Percentiles rank a stretch among this genome's conserved stretches.
phyloP scores from a whole-genome alignment of 2,888 invertebrate species.

The Helobdella robusta region DNA sequence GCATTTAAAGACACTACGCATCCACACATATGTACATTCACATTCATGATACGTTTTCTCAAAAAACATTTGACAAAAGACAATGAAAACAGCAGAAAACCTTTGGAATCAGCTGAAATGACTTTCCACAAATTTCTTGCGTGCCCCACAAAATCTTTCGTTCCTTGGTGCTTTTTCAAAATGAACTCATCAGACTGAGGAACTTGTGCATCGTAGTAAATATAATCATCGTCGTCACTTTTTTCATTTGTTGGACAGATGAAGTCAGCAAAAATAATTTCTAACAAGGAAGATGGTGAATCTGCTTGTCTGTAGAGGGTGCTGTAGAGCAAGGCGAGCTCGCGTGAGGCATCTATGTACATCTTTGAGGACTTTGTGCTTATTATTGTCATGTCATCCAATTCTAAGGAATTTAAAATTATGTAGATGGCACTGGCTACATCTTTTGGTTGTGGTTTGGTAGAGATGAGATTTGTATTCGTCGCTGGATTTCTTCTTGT shows the following conservation, averaged over 20 bases:
- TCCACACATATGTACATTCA: too few species aligned
- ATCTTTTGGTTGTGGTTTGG: conserved; percentile 14
- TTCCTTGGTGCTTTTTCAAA: too few species aligned
- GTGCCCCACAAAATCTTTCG: neutral
- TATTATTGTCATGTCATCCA: neutral
- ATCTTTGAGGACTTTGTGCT: neutral
- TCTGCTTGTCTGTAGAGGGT: neutral
- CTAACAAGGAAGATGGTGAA: neutral
- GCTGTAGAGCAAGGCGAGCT: conserved; percentile 3
- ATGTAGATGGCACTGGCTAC: conserved; percentile 3
- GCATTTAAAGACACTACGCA: too few species aligned
- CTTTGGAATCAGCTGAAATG: neutral
- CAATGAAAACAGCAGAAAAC: neutral
- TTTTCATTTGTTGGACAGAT: too few species aligned
- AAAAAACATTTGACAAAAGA: too few species aligned
- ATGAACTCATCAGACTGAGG: too few species aligned
- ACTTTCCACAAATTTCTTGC: conserved; percentile 4
- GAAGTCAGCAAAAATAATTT: conserved; percentile 5
- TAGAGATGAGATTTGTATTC: neutral
- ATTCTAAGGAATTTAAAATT: conserved; percentile 1
- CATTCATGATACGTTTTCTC: too few species aligned
- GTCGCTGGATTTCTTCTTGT: neutral
- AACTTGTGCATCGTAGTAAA: neutral
- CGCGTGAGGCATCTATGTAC: conserved; percentile 7
- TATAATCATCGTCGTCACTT: neutral